Percentiles rank a stretch among this genome's conserved stretches.
phyloP scores from a whole-genome alignment of 1,140 invertebrate genomes.

The Drosophila kohkoa region DNA sequence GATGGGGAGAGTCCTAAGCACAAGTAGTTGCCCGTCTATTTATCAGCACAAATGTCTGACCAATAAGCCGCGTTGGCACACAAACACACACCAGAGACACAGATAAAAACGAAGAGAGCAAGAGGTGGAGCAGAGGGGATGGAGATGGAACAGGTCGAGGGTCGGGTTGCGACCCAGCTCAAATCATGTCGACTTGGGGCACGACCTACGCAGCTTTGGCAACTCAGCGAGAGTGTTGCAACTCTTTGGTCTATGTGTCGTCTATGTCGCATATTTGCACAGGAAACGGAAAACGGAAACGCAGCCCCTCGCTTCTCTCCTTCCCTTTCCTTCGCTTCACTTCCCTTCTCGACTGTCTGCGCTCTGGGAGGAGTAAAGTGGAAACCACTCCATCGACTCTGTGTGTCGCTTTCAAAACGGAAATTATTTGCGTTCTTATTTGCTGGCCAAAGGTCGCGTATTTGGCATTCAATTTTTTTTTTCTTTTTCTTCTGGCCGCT shows the following conservation, averaged over 20 bases:
- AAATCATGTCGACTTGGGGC: conserved; percentile 39
- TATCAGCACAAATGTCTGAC: conserved; percentile 44
- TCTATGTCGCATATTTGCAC: conserved; percentile 44
- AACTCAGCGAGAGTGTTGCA: conserved; percentile 26
- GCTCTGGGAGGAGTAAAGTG: background rate
- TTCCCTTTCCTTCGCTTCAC: too few relatives aligned
- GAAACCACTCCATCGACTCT: background rate
- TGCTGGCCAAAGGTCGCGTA: conserved; percentile 41
- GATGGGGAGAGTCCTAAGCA: too few relatives aligned
- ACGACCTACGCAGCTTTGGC: conserved; percentile 27
- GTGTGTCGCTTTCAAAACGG: conserved; percentile 47
- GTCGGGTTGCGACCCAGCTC: conserved; percentile 19
- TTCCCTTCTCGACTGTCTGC: too few relatives aligned
- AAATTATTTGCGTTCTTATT: conserved; percentile 54
- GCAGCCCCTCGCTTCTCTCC: conserved; percentile 3
- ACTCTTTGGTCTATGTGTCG: conserved; percentile 39
- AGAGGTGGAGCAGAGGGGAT: too few relatives aligned
- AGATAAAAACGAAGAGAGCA: background rate
- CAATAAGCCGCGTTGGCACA: conserved; percentile 55
- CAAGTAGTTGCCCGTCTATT: conserved; percentile 17
- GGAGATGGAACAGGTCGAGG: background rate
- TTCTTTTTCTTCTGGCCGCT: background rate
- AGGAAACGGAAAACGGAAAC: conserved; percentile 44
- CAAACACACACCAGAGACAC: conserved; percentile 30
- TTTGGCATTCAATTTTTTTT: conserved; percentile 26